These are phyloP conservation scores for Leptobrachium leishanense DNA, from an alignment of 2,113 vertebrate genomes.

Conservation along the genomic window DNA sequence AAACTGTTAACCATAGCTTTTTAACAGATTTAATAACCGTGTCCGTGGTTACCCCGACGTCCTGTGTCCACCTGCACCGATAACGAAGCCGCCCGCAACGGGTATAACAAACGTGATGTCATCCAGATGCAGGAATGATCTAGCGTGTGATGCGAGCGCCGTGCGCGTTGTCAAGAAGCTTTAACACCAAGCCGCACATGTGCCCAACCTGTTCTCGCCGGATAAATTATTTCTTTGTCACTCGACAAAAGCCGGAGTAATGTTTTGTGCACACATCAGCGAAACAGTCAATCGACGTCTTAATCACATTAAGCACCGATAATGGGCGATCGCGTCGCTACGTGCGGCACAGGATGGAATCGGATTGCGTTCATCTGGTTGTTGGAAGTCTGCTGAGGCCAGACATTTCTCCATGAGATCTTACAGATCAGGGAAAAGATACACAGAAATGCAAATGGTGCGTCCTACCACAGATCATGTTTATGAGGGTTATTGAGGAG, in stretches of 20 bases:
- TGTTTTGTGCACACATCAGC: not conserved
- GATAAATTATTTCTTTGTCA: not conserved
- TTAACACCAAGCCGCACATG: not conserved
- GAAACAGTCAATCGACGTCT: not conserved
- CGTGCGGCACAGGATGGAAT: not conserved
- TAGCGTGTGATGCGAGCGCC: no score
- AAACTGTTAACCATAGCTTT: slow-evolving; percentile 18
- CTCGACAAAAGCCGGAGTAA: not conserved
- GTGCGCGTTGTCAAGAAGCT: not conserved
- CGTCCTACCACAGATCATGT: no score
- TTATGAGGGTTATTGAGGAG: no score
- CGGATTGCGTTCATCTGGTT: not conserved
- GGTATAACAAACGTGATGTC: not conserved
- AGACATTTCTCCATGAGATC: not conserved
- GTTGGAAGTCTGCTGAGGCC: not conserved
- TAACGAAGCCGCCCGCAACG: not conserved
- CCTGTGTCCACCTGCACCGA: no score
- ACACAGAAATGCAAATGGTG: no score
- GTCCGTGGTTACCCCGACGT: no score
- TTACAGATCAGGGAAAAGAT: not conserved
- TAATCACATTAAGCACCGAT: slow-evolving; percentile 1
- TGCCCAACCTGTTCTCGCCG: not conserved
- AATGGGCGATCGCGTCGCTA: not conserved
- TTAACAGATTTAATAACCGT: not conserved
- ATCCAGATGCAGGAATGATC: no score